Evolutionary conservation across 2,888 invertebrate species (phyloP).

Genomic region (Aspidapion aeneum): DNA sequence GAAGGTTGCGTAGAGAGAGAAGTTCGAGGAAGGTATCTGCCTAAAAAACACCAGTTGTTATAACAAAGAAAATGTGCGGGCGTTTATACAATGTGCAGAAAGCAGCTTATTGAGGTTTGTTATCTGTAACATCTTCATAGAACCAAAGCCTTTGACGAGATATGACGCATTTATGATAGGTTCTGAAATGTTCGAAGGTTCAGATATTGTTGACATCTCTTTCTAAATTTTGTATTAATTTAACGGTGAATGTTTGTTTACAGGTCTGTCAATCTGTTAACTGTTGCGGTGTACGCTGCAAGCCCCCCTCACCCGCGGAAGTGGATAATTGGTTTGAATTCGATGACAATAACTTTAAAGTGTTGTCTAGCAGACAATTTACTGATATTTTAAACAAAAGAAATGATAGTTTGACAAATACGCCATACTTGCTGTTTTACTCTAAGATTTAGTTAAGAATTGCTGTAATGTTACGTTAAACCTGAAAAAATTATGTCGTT

Average conservation of each 20-base stretch:
- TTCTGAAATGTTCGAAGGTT: too few species aligned
- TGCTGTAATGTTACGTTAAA: background rate
- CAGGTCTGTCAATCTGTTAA: constrained; percentile 54
- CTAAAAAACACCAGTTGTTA: too few species aligned
- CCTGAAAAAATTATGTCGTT: background rate
- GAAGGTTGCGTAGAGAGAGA: too few species aligned
- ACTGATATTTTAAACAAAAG: constrained; percentile 72
- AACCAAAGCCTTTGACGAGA: too few species aligned
- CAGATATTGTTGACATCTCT: background rate
- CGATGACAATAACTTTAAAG: constrained; percentile 81
- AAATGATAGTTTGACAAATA: constrained; percentile 68
- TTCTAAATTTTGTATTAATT: background rate
- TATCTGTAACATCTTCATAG: too few species aligned
- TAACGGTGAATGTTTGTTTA: background rate
- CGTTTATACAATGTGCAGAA: too few species aligned
- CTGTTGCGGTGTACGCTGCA: constrained; percentile 57
- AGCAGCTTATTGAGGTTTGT: too few species aligned
- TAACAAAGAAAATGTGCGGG: too few species aligned
- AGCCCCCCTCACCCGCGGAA: constrained; percentile 40
- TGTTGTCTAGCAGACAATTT: constrained; percentile 74
- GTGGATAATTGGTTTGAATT: constrained; percentile 72
- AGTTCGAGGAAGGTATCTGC: too few species aligned
- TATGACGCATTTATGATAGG: too few species aligned
- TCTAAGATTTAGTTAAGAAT: constrained; percentile 41
- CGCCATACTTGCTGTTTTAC: constrained; percentile 85